Conservation (phyloP, 2,113 vertebrate genomes). For the Cyprinodon variegatus region DNA sequence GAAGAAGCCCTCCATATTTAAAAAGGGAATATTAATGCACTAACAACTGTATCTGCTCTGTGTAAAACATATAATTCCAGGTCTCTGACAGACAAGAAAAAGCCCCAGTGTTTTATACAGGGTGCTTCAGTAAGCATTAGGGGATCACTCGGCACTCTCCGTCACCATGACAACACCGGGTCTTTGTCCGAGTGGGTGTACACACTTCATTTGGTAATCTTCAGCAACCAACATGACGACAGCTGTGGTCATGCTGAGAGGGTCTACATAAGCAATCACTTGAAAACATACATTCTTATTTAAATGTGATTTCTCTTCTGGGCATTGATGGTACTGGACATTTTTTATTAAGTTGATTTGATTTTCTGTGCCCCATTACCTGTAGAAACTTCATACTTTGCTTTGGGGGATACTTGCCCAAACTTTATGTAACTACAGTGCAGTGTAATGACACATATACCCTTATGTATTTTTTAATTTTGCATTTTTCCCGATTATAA, state of each 20-base stretch:
- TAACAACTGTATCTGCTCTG: constrained; percentile 69
- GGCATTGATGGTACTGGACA: constrained; percentile 36
- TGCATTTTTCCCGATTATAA: too few species aligned
- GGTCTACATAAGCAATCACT: constrained; percentile 60
- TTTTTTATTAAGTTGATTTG: not conserved
- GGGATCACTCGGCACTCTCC: constrained; percentile 73
- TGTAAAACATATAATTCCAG: constrained; percentile 56
- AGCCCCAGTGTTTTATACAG: constrained; percentile 33
- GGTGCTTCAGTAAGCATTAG: constrained; percentile 42
- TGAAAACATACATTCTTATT: constrained; percentile 62
- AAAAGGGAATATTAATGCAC: constrained; percentile 71
- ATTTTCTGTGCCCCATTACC: too few species aligned
- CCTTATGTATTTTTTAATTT: too few species aligned
- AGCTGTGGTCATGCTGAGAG: constrained; percentile 70
- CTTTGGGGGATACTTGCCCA: too few species aligned
- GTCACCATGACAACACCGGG: constrained; percentile 82
- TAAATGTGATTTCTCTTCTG: constrained; percentile 48
- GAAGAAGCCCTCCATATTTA: constrained; percentile 61
- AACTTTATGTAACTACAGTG: too few species aligned
- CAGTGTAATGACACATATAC: too few species aligned
- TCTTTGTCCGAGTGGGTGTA: constrained; percentile 74
- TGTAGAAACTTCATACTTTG: too few species aligned
- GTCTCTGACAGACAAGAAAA: constrained; percentile 32
- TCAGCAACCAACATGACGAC: constrained; percentile 64
- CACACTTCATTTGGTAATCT: constrained; percentile 77